Base-by-base conservation (phyloP, 1,140 invertebrate genomes). In the Euwallacea similis region DNA sequence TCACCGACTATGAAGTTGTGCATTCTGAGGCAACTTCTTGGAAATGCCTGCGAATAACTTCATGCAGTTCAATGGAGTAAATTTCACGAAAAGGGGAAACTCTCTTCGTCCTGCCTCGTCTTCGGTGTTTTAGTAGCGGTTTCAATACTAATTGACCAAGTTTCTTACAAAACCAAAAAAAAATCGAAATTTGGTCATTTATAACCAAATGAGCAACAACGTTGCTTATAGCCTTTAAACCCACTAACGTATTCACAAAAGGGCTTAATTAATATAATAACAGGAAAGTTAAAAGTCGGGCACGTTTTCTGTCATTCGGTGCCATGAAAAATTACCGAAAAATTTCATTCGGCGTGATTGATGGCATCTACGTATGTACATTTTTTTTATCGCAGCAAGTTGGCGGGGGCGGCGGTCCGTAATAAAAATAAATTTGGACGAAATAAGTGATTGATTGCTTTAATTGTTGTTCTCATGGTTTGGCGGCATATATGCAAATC, bases 361-460 rank as follows among this genome's bases (percentile, higher is more conserved):
- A 62, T 62, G 60, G 42, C 60, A 62, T 62, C 11, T 62, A 62
- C 60, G 60, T 62, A 62, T 62, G 63, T 65, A 65, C 41, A 65
- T 65, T 53, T 54, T 54, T 54, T 65, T 53, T 63, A 42, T 13
- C 11, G 21, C 44, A 46, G 61, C 44, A 46, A 46, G 61, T 44
- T 54, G 21, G 63, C 50, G 63, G 63, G 47, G 63, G 63, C 63
- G 63, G 43, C 33, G 47, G 44, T 33, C 63, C 63, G 50, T 65
- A 65, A 65, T 65, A 65, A 65, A 63, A 63, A 46, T 47, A 63
- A 47, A 63, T 47, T 47, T 41, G 61, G 42, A 47, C 41, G 61
- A 63, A 63, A 63, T 63, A 63, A 63, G 61, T 63, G 61, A 63
- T 65, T 65, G 63, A 65, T 65, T 21, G 50, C 41, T 65, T 65